These are phyloP conservation scores for Corythucha ciliata DNA, from an alignment of 2,888 invertebrate genomes.

Conservation along the genomic window DNA sequence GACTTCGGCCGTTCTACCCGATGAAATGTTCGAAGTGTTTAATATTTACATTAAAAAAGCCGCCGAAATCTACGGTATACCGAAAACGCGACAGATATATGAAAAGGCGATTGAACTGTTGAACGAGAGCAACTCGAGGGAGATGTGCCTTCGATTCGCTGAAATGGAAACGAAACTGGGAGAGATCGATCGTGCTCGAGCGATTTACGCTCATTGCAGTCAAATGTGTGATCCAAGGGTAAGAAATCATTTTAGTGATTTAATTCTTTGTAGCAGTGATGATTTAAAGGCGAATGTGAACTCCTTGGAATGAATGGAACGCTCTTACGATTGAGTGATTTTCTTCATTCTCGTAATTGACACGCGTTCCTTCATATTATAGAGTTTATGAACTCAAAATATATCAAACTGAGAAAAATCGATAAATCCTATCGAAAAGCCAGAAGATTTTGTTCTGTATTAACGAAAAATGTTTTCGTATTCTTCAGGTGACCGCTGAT, in stretches of 20 bases:
- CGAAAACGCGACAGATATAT: conserved; percentile 93
- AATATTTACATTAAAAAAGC: conserved; percentile 98
- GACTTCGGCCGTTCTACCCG: conserved; percentile 79
- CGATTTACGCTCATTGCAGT: conserved; percentile 95
- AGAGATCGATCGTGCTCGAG: conserved; percentile 94
- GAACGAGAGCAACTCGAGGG: conserved; percentile 79
- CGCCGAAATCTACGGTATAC: conserved; percentile 94
- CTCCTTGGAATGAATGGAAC: too few relatives aligned
- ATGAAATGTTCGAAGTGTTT: conserved; percentile 95
- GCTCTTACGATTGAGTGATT: too few relatives aligned
- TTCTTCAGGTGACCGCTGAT: conserved; percentile 56
- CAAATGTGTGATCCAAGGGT: conserved; percentile 99
- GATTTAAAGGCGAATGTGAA: too few relatives aligned
- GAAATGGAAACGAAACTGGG: conserved; percentile 98
- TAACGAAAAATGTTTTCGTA: conserved; percentile 14
- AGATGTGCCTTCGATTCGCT: conserved; percentile 93
- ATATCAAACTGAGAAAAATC: too few relatives aligned
- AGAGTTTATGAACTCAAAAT: too few relatives aligned
- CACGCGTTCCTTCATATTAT: too few relatives aligned
- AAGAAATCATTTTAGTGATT: conserved; percentile 32
- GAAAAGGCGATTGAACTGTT: conserved; percentile 94
- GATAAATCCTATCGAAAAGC: too few relatives aligned
- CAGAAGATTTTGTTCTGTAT: background rate
- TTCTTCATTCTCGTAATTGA: too few relatives aligned
- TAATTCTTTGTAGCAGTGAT: background rate